Conservation (phyloP, 2,888 invertebrate species). For the Trichogramma dendrolimi region DNA sequence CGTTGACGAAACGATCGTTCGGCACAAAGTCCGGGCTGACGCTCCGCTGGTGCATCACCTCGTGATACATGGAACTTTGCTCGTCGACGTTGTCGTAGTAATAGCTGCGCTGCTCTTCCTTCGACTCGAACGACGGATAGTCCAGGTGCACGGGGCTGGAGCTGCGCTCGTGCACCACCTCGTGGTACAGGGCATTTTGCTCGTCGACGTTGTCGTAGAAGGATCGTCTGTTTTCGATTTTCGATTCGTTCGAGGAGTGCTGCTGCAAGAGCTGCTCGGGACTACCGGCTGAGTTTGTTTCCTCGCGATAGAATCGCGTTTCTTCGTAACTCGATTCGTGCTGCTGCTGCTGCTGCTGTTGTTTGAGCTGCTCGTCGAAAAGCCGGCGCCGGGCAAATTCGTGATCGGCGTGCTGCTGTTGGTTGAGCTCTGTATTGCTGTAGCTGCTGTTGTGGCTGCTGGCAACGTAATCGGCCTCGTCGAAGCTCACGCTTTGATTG, state of each 20-base stretch:
- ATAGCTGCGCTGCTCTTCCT: too few relatives aligned
- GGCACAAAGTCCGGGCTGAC: neutral
- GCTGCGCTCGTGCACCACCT: neutral
- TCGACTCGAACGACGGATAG: too few relatives aligned
- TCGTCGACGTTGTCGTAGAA: too few relatives aligned
- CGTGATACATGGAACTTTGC: too few relatives aligned
- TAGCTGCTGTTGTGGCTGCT: slow-evolving; percentile 9
- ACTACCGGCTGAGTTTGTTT: too few relatives aligned
- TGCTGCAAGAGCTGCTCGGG: too few relatives aligned
- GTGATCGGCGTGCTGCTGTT: neutral
- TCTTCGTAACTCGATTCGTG: too few relatives aligned
- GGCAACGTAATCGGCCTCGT: slow-evolving; percentile 20
- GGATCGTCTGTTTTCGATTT: too few relatives aligned
- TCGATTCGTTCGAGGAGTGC: too few relatives aligned
- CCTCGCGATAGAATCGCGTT: too few relatives aligned
- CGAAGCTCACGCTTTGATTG: neutral
- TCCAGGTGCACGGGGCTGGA: neutral
- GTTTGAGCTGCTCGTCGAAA: neutral
- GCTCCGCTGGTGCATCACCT: neutral
- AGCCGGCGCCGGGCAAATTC: neutral
- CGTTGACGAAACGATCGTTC: neutral
- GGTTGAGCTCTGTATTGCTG: neutral
- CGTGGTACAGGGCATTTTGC: too few relatives aligned
- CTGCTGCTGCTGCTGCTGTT: neutral
- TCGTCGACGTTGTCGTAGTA: too few relatives aligned